Conservation (phyloP, 2,797 vertebrate species). For the Moxostoma hubbsi region DNA sequence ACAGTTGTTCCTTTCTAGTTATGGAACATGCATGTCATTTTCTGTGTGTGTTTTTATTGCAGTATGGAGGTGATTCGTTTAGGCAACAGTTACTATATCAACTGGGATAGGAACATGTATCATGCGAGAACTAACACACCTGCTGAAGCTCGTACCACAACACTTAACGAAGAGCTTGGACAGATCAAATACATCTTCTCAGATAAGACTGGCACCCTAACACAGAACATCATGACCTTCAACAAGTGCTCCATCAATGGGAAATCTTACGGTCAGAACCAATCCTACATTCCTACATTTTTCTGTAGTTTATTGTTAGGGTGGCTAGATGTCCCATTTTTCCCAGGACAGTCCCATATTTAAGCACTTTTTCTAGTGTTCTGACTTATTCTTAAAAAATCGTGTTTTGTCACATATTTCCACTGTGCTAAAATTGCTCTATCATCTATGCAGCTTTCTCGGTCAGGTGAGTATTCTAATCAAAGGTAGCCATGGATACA, state of each 20-base stretch:
- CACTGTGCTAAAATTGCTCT: too few relatives aligned
- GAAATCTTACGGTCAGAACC: slow-evolving; percentile 76
- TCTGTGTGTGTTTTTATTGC: slow-evolving; percentile 38
- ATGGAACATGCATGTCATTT: neutral
- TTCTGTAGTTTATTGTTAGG: too few relatives aligned
- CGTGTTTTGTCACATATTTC: too few relatives aligned
- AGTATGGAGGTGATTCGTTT: slow-evolving; percentile 88
- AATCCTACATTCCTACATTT: neutral
- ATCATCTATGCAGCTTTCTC: too few relatives aligned
- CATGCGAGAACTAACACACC: slow-evolving; percentile 72
- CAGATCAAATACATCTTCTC: slow-evolving; percentile 88
- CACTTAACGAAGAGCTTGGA: slow-evolving; percentile 86
- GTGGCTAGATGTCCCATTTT: too few relatives aligned
- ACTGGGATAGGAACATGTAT: slow-evolving; percentile 89
- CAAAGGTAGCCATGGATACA: too few relatives aligned
- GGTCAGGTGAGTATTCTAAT: too few relatives aligned
- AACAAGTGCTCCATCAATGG: slow-evolving; percentile 85
- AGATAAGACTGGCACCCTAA: slow-evolving; percentile 88
- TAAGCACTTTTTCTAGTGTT: too few relatives aligned
- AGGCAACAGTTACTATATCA: slow-evolving; percentile 87
- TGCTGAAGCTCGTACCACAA: slow-evolving; percentile 82
- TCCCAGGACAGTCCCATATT: too few relatives aligned
- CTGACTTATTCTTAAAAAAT: too few relatives aligned
- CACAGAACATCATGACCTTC: slow-evolving; percentile 88
- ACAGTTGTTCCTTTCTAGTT: neutral